Conservation (phyloP, 2,888 invertebrate genomes). For the Melanotus villosus region DNA sequence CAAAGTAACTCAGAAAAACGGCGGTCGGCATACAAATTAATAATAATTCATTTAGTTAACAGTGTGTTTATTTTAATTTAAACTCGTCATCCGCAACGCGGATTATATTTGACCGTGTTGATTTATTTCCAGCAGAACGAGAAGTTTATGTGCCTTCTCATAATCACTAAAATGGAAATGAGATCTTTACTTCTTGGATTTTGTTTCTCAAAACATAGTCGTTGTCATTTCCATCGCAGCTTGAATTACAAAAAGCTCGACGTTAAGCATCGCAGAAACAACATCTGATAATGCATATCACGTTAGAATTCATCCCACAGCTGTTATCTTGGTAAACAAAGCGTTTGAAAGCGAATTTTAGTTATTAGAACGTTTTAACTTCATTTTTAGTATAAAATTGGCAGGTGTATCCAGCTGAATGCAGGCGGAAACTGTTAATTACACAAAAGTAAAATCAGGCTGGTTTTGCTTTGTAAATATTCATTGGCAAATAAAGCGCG, state of each 20-base stretch:
- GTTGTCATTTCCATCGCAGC: constrained; percentile 17
- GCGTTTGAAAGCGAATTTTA: background rate
- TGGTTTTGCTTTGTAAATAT: no score
- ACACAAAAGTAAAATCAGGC: no score
- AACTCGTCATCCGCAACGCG: constrained; percentile 21
- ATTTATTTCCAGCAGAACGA: constrained; percentile 28
- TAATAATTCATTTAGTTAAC: constrained; percentile 41
- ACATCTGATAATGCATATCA: constrained; percentile 2
- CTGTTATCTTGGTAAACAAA: background rate
- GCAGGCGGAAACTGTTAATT: no score
- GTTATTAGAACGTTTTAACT: background rate
- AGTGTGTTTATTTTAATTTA: constrained; percentile 40
- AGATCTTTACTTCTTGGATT: constrained; percentile 8
- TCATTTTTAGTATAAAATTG: no score
- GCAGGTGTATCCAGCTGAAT: no score
- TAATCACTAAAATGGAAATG: constrained; percentile 33
- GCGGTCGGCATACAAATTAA: constrained; percentile 30
- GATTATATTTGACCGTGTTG: constrained; percentile 21
- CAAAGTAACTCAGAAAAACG: constrained; percentile 10
- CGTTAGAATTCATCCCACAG: constrained; percentile 6
- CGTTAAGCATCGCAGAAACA: constrained; percentile 2
- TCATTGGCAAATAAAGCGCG: no score
- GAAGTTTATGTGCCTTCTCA: constrained; percentile 28
- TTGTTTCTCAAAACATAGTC: constrained; percentile 6
- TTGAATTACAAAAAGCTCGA: constrained; percentile 11